Base-by-base conservation (phyloP, 1,140 invertebrate species). In the Luehdorfia chinensis region DNA sequence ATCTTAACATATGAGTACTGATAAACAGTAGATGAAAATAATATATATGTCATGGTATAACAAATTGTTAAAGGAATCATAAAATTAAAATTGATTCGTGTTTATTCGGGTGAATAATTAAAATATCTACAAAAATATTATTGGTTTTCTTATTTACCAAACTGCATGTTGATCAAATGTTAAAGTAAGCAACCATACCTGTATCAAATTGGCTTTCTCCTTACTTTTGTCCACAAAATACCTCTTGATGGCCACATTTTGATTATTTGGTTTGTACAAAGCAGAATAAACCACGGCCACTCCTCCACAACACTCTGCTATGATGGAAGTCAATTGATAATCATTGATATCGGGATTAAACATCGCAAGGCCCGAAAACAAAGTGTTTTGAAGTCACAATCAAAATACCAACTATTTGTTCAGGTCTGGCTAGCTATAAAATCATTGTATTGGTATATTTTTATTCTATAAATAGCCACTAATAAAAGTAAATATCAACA, bases 161-260 rank as follows among this genome's bases (percentile, higher is more conserved):
- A n/a, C n/a, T n/a, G n/a, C n/a, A n/a, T n/a, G n/a, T n/a, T n/a
- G n/a, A n/a, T n/a, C n/a, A 27, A 49, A 33, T 15, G 4, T 18
- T 23, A 25, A 18, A 16, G 13, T 28, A 28, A 31, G 36, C 27
- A 47, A 25, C 23, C 55, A 56, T 81, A 92, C 92, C 79, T 94
- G 91, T 49, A 95, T 89, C 47, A 91, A 87, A 67, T 88, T 88
- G 12, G 91, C 84, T 57, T 91, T 93, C 64, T 91, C 90, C 75
- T 88, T 90, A 14, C 88, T 88, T 64, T 90, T 90, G 56, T 95
- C 94, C 63, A 95, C 85, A 64, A 93, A 90, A 72, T 93, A 93
- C 62, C 92, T 91, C 72, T 95, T 94, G 9, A 95, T 84, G 14
- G 93, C 92, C 33, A 95, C 90, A 76, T 91, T 87, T 55, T 89